Base-by-base conservation (phyloP, 2,888 invertebrate species). In the Acrocyrtus sp. region DNA sequence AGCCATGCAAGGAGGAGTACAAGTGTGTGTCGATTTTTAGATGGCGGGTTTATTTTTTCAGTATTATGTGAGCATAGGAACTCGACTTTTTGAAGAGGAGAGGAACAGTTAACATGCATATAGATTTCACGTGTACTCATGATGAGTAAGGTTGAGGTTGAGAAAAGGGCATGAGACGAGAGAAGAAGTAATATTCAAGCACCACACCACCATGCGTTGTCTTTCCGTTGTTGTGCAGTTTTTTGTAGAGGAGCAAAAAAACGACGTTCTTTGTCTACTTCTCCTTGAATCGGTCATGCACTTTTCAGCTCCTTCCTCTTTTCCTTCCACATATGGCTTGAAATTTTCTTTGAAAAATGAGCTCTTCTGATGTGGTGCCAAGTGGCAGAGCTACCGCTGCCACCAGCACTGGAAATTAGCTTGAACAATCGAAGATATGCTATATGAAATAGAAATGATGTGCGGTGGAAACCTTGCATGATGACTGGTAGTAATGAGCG, bases 241-340 rank as follows among this genome's bases (percentile, higher is more conserved):
- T 34, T 34, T 34, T 12, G 5, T 8, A n/a, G n/a, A n/a, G n/a
- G 12, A 34, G 34, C 34, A 12, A 34, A 34, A 34, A 34, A 5
- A 12, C 5, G 12, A 34, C 12, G 5, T 34, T 12, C 34, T 34
- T 34, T 34, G 34, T 34, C 34, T 34, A 8, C 34, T 34, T 12
- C 5, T 34, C 34, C 5, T n/a, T n/a, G 34, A 5, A 34, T 34
- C 34, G 12, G 34, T 12, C 12, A n/a, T n/a, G n/a, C 12, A 12
- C 12, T 34, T 34, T 34, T 34, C 53, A 34, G 21, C 34, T 51
- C 51, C 48, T 50, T 34, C 50, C 51, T 51, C 34, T 41, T 65
- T n/a, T 47, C 29, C 47, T 65, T 65, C 54, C 65, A 63, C 63
- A 63, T 53, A 54, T 63, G 63, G 54, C 45, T 56, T 22, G 22